Base-by-base conservation (phyloP, 2,888 invertebrate species). In the Dryobota labecula region DNA sequence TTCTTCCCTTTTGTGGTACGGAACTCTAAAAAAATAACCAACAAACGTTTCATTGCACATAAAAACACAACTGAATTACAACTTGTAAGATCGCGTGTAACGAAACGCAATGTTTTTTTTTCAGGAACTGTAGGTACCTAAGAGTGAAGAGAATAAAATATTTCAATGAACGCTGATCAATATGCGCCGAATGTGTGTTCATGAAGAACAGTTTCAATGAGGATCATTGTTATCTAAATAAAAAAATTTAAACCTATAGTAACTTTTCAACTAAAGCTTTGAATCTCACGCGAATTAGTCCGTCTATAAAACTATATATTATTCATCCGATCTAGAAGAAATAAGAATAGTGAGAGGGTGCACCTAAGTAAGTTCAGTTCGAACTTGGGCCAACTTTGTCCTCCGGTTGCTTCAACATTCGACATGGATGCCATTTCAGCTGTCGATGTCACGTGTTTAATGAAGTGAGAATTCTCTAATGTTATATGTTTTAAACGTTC, bases 381-480 rank as follows among this genome's bases (percentile, higher is more conserved):
- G 20, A 47, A 66, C n/a, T 30, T 27, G 18, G 2, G 2, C 7
- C 9, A 33, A 60, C 18, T 11, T n/a, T 7, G 11, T 47, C 8
- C 20, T 33, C 13, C 5, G 8, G 20, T 38, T 38, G 11, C 36
- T 30, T n/a, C 20, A 15, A 43, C 38, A n/a, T 33, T 54, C 11
- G 18, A 41, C 11, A 68, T 24, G 3, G 24, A 11, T 20, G 27
- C 20, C n/a, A 61, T 53, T 33, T 64, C 54, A 67, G 38, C 9
- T 30, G 45, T 30, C 49, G 5, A 64, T 30, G 65, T 58, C 54
- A 76, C 60, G 76, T 71, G 76, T 80, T 78, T 62, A 84, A 78
- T 83, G 76, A 84, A 79, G 83, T 86, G 84, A 78, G 71, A 83
- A 83, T 83, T 82, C 71, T 45, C 63, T 75, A 70, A 71, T 67